phyloP scores from a whole-genome alignment of 2,888 invertebrate genomes.

The Brachynemurus nebulosus region DNA sequence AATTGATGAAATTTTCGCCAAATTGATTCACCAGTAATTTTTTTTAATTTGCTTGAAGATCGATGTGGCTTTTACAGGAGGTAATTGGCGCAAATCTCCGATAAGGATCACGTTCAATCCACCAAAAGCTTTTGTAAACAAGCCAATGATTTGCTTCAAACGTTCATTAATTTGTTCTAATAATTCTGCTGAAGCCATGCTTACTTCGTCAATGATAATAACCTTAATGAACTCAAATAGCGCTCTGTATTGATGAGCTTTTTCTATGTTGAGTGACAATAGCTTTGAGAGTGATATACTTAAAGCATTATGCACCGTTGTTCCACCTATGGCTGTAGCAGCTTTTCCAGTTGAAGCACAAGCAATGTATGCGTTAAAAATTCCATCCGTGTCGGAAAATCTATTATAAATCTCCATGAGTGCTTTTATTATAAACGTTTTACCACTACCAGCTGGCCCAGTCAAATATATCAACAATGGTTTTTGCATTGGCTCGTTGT shows the following conservation, averaged over 20 bases:
- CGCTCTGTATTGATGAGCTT: conserved; percentile 12
- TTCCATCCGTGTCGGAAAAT: conserved; percentile 23
- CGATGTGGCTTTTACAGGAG: conserved; percentile 22
- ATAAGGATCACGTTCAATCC: conserved; percentile 24
- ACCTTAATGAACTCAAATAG: conserved; percentile 19
- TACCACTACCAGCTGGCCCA: conserved; percentile 23
- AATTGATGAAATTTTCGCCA: conserved; percentile 22
- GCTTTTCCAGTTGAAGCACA: conserved; percentile 29
- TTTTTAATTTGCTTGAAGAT: conserved; percentile 20
- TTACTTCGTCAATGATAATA: conserved; percentile 26
- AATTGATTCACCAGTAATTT: background rate
- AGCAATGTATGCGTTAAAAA: conserved; percentile 26
- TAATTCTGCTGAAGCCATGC: conserved; percentile 25
- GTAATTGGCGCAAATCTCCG: conserved; percentile 25
- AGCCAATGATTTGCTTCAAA: conserved; percentile 25
- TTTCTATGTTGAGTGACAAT: background rate
- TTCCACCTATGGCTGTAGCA: conserved; percentile 27
- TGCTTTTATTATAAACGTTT: conserved; percentile 27
- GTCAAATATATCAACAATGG: conserved; percentile 19
- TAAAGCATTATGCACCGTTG: conserved; percentile 27
- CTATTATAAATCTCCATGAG: conserved; percentile 30
- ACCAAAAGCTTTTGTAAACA: conserved; percentile 22
- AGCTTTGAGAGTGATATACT: conserved; percentile 12
- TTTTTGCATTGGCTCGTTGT: conserved; percentile 10
- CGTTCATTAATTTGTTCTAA: conserved; percentile 22